phyloP scores from a whole-genome alignment of 2,888 invertebrate species.

The Thereva nobilitata region DNA sequence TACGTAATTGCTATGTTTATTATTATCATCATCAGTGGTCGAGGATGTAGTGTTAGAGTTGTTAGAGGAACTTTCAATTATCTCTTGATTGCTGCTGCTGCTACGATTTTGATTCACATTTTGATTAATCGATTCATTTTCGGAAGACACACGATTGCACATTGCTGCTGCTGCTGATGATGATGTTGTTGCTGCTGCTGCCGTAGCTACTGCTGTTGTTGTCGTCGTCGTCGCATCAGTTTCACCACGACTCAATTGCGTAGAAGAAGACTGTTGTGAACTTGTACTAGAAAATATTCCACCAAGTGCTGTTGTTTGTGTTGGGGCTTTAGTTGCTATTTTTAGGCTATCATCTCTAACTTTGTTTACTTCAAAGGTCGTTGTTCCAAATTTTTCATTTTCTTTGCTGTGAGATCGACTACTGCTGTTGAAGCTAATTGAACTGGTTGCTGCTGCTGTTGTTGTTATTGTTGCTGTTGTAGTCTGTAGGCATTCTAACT shows the following conservation, averaged over 20 bases:
- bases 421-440: not conserved
- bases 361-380: constrained; percentile 29
- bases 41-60: not conserved
- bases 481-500: constrained; percentile 7
- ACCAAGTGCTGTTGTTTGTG: not conserved
- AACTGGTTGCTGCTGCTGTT: no score
- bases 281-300: constrained; percentile 34
- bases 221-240: not conserved
- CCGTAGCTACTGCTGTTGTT: not conserved
- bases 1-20: constrained; percentile 14
- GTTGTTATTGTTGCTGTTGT: no score
- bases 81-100: constrained; percentile 3
- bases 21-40: constrained; percentile 8
- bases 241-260: no score
- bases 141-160: constrained; percentile 18
- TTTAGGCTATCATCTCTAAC: constrained; percentile 17
- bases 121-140: constrained; percentile 8
- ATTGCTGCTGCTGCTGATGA: not conserved
- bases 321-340: constrained; percentile 12
- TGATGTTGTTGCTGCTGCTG: not conserved
- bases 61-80: constrained; percentile 9
- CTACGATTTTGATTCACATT: no score
- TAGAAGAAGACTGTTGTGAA: not conserved
- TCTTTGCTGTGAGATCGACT: constrained; percentile 15
- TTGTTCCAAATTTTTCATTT: constrained; percentile 23